Conservation (phyloP, 2,888 invertebrate species). For the Noctua janthina region DNA sequence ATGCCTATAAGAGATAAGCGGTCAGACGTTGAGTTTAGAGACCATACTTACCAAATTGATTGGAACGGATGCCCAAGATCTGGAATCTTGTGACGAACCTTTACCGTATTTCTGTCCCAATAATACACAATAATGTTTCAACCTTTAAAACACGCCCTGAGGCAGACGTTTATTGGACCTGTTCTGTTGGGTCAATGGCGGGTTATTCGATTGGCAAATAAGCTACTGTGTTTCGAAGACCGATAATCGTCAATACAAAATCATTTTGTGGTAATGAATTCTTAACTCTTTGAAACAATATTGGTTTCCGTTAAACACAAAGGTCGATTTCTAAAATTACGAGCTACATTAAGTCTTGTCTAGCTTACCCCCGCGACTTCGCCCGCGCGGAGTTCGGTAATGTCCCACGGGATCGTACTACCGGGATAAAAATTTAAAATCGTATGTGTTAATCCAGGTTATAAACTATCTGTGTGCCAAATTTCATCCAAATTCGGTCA, state of each 20-base stretch:
- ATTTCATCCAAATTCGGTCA: no score
- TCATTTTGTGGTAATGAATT: conserved; percentile 2
- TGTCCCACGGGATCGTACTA: no score
- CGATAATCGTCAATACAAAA: background rate
- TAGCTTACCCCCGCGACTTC: no score
- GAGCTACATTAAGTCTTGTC: background rate
- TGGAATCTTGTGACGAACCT: background rate
- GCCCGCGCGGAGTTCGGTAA: no score
- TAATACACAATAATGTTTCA: conserved; percentile 8
- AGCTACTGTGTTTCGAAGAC: background rate
- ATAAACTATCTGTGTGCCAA: no score
- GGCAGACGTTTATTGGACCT: conserved; percentile 19
- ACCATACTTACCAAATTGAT: background rate
- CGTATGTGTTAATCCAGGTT: no score
- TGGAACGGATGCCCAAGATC: background rate
- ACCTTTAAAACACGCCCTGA: conserved; percentile 8
- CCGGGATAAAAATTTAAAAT: no score
- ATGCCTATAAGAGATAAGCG: background rate
- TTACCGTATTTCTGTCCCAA: background rate
- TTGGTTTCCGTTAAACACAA: background rate
- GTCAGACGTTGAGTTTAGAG: background rate
- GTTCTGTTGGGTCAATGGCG: conserved; percentile 41
- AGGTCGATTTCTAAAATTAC: conserved; percentile 5
- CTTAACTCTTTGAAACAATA: conserved; percentile 1
- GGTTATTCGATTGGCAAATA: conserved; percentile 32